phyloP scores from a whole-genome alignment of 2,888 invertebrate species.

The Eristalinus sepulchralis region DNA sequence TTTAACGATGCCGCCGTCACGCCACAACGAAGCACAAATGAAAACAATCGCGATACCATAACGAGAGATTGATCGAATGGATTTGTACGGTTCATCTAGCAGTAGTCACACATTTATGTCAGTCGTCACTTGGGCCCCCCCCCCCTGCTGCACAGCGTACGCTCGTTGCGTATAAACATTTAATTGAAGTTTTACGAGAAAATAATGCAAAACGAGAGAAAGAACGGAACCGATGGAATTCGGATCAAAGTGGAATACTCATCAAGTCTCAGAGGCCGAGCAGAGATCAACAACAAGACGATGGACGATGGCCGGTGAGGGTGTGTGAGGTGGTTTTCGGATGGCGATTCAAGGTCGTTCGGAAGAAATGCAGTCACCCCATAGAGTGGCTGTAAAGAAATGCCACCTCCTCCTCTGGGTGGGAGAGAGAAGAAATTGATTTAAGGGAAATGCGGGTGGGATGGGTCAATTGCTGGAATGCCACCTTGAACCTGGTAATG shows the following conservation, averaged over 20 bases:
- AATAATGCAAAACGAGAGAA: background rate
- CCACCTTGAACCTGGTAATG: background rate
- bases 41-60: constrained; percentile 26
- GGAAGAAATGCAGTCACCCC: constrained; percentile 20
- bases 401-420: no score
- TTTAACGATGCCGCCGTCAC: background rate
- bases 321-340: background rate
- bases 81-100: constrained; percentile 14
- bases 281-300: constrained; percentile 25
- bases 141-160: background rate
- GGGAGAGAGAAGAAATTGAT: background rate
- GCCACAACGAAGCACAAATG: background rate
- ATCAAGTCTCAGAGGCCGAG: background rate
- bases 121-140: background rate
- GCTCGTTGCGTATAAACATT: constrained; percentile 1
- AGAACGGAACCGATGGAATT: background rate
- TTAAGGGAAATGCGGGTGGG: no score
- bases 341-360: constrained; percentile 14
- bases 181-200: constrained; percentile 27
- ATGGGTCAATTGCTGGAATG: background rate
- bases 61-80: constrained; percentile 19
- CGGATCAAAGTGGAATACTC: constrained; percentile 15
- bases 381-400: background rate
- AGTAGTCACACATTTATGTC: background rate
- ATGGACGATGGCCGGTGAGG: background rate